Percentiles rank a stretch among this genome's conserved stretches.
These are phyloP conservation scores for Ridgeia piscesae DNA, from an alignment of 1,140 invertebrate species.

Conservation along the genomic window DNA sequence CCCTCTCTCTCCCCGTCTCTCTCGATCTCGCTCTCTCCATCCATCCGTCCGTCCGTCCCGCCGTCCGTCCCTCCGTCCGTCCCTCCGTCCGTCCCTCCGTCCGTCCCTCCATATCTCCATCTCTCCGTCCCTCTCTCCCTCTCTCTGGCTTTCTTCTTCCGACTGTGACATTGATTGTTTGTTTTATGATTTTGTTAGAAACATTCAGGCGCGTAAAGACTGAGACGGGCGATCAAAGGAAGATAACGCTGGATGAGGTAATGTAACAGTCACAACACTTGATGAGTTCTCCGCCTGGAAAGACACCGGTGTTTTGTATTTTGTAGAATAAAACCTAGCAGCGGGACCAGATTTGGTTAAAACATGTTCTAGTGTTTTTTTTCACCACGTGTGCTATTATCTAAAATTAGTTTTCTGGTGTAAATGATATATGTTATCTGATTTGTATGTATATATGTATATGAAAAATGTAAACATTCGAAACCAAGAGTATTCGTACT, in stretches of 20 bases:
- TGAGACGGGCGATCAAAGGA: neutral
- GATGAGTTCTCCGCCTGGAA: too few relatives aligned
- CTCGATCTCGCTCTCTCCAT: neutral
- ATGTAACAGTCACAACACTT: neutral
- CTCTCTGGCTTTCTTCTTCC: neutral
- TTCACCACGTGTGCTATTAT: too few relatives aligned
- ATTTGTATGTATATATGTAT: too few relatives aligned
- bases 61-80: neutral
- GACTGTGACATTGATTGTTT: neutral
- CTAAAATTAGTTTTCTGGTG: too few relatives aligned
- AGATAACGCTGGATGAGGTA: neutral
- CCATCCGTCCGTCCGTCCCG: neutral
- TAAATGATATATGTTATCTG: too few relatives aligned
- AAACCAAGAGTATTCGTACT: too few relatives aligned
- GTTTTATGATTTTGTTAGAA: neutral
- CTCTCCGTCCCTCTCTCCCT: neutral
- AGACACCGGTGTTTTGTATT: too few relatives aligned
- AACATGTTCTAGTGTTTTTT: too few relatives aligned
- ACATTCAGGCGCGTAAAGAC: neutral
- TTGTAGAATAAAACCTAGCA: too few relatives aligned
- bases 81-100: neutral
- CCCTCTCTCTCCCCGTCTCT: neutral
- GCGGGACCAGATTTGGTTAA: too few relatives aligned
- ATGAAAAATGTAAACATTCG: too few relatives aligned
- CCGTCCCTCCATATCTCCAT: neutral